Evolutionary conservation across 2,113 vertebrate genomes (phyloP).

Genomic region (Sapayoa aenigma): DNA sequence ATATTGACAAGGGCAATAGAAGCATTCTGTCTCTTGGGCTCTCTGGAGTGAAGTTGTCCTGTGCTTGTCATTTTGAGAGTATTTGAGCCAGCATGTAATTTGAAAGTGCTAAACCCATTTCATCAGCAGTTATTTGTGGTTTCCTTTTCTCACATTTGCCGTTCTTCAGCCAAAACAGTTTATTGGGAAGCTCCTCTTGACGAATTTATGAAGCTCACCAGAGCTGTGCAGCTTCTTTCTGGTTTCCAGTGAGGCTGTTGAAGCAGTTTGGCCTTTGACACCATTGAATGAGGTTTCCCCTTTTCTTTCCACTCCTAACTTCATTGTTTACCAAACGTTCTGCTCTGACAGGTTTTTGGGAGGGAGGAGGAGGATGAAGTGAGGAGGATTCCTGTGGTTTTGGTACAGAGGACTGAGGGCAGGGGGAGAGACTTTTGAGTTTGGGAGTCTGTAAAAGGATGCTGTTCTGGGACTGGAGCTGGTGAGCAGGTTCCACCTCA

Average conservation of each 20-base stretch:
- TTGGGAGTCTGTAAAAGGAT: conserved; percentile 38
- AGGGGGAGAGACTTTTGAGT: background rate
- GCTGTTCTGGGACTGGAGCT: conserved; percentile 62
- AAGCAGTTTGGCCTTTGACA: conserved; percentile 18
- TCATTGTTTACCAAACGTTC: conserved; percentile 3
- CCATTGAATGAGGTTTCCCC: background rate
- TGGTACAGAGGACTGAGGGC: background rate
- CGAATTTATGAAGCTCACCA: background rate
- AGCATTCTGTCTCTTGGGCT: background rate
- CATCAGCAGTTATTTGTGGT: conserved; percentile 26
- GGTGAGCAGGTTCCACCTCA: conserved; percentile 79
- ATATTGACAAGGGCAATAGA: background rate
- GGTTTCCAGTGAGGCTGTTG: background rate
- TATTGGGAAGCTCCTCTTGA: background rate
- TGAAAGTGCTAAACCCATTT: conserved; percentile 22
- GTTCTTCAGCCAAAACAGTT: background rate
- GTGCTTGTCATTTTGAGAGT: background rate
- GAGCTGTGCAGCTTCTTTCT: background rate
- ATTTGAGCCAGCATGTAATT: background rate
- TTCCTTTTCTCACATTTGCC: background rate
- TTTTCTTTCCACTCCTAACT: conserved; percentile 15
- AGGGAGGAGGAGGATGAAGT: background rate
- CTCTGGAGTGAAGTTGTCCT: background rate
- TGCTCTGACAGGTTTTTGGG: background rate
- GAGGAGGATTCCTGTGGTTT: background rate